Evolutionary conservation across 1,140 invertebrate genomes (phyloP).

Genomic region (Paralvinella palmiformis): DNA sequence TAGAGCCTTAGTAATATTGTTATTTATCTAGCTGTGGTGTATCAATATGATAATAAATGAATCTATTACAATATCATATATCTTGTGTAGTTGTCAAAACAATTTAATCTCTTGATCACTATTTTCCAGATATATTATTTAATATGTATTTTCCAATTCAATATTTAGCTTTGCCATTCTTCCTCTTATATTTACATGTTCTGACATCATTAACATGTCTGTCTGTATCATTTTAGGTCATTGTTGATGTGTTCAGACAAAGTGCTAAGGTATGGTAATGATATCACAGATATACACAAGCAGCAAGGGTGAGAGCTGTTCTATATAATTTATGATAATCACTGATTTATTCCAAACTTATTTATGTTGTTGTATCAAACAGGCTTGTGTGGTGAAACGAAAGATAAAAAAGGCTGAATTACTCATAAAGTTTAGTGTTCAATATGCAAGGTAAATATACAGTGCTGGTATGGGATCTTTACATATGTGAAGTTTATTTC

Average conservation of each 20-base stretch:
- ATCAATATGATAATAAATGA: neutral
- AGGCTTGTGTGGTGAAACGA: constrained; percentile 76
- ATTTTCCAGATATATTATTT: neutral
- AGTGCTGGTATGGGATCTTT: neutral
- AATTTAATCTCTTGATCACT: neutral
- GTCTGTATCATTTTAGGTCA: constrained; percentile 37
- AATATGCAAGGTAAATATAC: constrained; percentile 55
- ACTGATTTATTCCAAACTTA: neutral
- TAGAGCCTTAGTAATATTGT: no score
- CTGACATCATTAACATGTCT: neutral
- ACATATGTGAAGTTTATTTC: neutral
- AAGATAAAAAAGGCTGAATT: constrained; percentile 73
- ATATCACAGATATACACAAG: neutral
- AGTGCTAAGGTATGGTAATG: constrained; percentile 60
- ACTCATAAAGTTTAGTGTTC: constrained; percentile 73
- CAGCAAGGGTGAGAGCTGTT: neutral
- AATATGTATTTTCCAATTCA: neutral
- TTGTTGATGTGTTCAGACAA: constrained; percentile 73
- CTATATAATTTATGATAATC: neutral
- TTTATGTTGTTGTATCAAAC: neutral
- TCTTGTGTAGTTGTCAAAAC: neutral
- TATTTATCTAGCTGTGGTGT: neutral
- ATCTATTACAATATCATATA: neutral
- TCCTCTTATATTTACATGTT: neutral
- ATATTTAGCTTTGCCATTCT: neutral